Evolutionary conservation across 2,888 invertebrate genomes (phyloP), one percentile per base, ranked within the genome.

Genomic region (Sericinus montela): DNA sequence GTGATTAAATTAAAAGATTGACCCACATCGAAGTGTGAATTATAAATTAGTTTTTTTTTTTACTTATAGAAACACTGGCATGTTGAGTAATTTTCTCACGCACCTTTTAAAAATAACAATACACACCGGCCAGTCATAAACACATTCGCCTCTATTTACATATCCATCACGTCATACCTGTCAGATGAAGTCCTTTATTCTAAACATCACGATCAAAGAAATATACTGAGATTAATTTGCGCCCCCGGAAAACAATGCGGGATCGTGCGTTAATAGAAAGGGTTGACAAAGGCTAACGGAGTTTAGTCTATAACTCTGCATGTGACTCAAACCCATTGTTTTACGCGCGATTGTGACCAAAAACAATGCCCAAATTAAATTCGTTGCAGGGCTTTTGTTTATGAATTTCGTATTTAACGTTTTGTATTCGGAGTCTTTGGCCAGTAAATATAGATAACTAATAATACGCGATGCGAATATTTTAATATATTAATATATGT

Each of bases 271-370:
- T 60, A 67, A 75, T 56, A 62, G 70, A 80, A 80, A 79, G 80
- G 84, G 78, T 73, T 70, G 50, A 50, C 50, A 50, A 50, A 50
- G 45, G 41, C 45, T 38, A 50, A 49, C 49, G 29, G 68, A 69
- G 72, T 73, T 81, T 74, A 73, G 72, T 78, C 86, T 86, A 85
- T 81, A 80, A 80, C 88, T 82, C 88, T 85, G 88, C 88, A 86
- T 87, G 88, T 85, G 86, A 86, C 82, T 87, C 65, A 62, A 64
- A 69, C 64, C 75, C 65, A 78, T 87, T 85, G 84, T 87, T 85
- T 82, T 75, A 77, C 58, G 45, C 46, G 60, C 66, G 66, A 75
- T 80, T 80, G 73, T 76, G 70, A 71, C 69, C 66, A 60, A 63
- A 78, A 81, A 86, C 82, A 85, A 86, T 71, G 67, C 69, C 62